Evolutionary conservation across 2,888 invertebrate species (phyloP), one percentile per base, ranked within the genome.

Genomic region (Chrysolina americana): DNA sequence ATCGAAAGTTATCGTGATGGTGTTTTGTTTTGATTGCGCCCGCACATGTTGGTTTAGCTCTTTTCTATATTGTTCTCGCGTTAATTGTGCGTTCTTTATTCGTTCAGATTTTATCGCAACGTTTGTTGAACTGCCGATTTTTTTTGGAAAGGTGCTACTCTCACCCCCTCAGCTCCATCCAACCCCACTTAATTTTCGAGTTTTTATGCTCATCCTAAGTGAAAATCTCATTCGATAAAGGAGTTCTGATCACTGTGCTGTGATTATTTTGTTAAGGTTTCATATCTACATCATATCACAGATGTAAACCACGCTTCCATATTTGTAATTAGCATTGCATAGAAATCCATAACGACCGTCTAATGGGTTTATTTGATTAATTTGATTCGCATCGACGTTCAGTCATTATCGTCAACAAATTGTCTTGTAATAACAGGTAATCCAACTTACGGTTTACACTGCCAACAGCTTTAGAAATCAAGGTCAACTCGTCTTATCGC

Each of bases 1-100:
- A 64, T 44, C 44, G 41, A 41, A 53, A 21, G 64, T 64, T 64
- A 41, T 65, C 69, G 59, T 11, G 59, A 59, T 28, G 59, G 28
- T 59, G 15, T 59, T 59, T 59, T 59, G 28, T 59, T 59, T 23
- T 59, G 59, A 28, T 59, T 59, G 10, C 53, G 21, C 53, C 28
- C 59, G 28, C 59, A 19, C 50, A 4, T 28, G 59, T 28, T 59
- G 8, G 15, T 36, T 59, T 9, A n/a, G n/a, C n/a, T n/a, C n/a
- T 28, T 6, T 28, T 28, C 36, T n/a, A 11, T 53, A 21, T 53
- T 53, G 53, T 53, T 21, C 53, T 53, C 21, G 53, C 53, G 13
- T 23, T 28, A 59, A 59, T 28, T 59, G 59, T 15, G 59, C 1
- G 59, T 15, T 59, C 19, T 17, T 28, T 21, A 19, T 11, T 21